These are phyloP conservation scores for Okapia johnstoni DNA, from an alignment of 2,113 vertebrate species.

Conservation along the genomic window DNA sequence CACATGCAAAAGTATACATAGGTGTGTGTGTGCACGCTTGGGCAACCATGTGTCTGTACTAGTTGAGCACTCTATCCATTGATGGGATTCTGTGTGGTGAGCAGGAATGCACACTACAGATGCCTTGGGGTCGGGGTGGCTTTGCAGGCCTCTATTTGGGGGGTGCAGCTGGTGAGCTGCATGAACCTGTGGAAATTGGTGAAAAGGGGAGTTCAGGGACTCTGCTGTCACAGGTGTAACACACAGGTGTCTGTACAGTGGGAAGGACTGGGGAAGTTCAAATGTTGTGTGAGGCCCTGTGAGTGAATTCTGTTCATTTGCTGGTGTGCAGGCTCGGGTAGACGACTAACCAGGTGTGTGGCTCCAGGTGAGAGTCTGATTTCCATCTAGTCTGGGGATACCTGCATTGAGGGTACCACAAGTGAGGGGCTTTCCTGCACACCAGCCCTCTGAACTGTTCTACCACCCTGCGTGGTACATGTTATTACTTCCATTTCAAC, in stretches of 20 bases:
- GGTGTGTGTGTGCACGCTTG: not conserved
- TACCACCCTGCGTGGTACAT: accelerated
- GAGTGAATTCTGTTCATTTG: not conserved
- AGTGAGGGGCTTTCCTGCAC: not conserved
- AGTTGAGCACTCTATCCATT: accelerated
- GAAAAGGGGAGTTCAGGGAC: not conserved
- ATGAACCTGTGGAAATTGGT: not conserved
- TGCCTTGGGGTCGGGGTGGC: not conserved
- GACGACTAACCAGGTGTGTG: not conserved
- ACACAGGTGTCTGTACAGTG: not conserved
- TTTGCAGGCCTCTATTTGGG: not conserved
- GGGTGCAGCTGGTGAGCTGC: not conserved
- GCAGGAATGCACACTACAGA: accelerated
- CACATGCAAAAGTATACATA: accelerated
- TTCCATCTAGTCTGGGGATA: not conserved
- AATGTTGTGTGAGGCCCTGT: not conserved
- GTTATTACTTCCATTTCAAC: not conserved
- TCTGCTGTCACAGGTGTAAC: not conserved
- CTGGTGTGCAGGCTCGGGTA: not conserved
- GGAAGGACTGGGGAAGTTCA: not conserved
- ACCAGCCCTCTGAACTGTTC: not conserved
- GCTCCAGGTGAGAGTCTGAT: not conserved
- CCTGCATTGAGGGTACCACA: not conserved
- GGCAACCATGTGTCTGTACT: accelerated
- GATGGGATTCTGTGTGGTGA: not conserved